phyloP scores from a whole-genome alignment of 2,113 vertebrate species.

The Laterallus jamaicensis region DNA sequence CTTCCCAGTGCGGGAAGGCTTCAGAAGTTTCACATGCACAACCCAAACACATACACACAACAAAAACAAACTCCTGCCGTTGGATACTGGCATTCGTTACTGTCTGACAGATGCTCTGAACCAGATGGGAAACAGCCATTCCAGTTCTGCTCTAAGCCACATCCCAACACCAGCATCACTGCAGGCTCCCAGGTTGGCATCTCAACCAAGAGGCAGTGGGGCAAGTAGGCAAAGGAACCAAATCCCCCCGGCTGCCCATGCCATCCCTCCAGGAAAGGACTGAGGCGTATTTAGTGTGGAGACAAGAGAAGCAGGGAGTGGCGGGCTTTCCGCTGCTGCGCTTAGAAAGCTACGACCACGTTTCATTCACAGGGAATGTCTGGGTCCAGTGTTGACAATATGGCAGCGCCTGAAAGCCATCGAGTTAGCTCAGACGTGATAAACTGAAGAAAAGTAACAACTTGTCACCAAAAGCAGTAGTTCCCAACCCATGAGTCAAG shows the following conservation, averaged over 20 bases:
- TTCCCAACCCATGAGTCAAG: conserved; percentile 5
- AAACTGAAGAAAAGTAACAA: not conserved
- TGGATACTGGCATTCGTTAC: not conserved
- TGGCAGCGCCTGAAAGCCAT: not conserved
- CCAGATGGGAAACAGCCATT: conserved; percentile 53
- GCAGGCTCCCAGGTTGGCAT: not conserved
- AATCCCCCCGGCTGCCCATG: not conserved
- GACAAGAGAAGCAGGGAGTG: not conserved
- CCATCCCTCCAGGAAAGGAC: not conserved
- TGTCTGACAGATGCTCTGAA: conserved; percentile 47
- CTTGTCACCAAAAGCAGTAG: conserved; percentile 18
- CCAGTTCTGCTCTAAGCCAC: conserved; percentile 31
- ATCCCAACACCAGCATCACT: conserved; percentile 21
- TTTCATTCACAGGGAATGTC: not conserved
- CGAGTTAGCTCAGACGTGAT: not conserved
- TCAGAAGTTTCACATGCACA: not conserved
- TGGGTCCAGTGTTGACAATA: not conserved
- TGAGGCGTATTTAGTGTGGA: not conserved
- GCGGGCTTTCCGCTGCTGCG: not conserved
- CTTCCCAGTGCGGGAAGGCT: accelerated
- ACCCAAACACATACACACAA: not conserved
- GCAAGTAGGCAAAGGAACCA: not conserved
- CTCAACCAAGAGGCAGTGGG: accelerated
- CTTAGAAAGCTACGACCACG: not conserved
- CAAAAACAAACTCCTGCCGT: not conserved